Percentiles rank a stretch among this genome's conserved stretches.
Conservation (phyloP, 1,140 invertebrate genomes). For the Eulimnadia texana region DNA sequence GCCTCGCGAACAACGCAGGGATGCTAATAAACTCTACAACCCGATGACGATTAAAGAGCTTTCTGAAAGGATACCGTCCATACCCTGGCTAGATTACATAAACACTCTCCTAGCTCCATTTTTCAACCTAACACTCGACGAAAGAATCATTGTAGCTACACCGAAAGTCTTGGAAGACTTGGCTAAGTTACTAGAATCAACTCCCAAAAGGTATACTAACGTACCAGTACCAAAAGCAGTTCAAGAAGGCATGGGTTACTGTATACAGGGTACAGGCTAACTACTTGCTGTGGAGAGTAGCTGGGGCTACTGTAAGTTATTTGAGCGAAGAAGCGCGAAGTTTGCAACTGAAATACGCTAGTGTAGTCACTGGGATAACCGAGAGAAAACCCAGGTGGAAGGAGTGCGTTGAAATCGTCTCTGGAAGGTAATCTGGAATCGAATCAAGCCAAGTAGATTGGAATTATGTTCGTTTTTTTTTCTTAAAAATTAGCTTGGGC, state of each 20-base stretch:
- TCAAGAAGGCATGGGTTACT: no score
- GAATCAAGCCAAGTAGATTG: no score
- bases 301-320: conserved; percentile 54
- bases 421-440: conserved; percentile 40
- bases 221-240: conserved; percentile 16
- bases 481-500: conserved; percentile 53
- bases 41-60: conserved; percentile 67
- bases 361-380: conserved; percentile 54
- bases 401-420: conserved; percentile 57
- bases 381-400: conserved; percentile 69
- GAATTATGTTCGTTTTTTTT: no score
- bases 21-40: conserved; percentile 80
- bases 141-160: conserved; percentile 63
- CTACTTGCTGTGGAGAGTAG: conserved; percentile 67
- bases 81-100: conserved; percentile 68
- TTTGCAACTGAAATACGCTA: conserved; percentile 53
- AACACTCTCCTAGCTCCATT: conserved; percentile 50
- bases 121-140: conserved; percentile 41
- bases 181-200: conserved; percentile 37
- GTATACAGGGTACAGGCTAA: conserved; percentile 49
- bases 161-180: conserved; percentile 57
- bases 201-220: conserved; percentile 38
- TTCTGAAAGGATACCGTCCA: conserved; percentile 50
- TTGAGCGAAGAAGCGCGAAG: conserved; percentile 54
- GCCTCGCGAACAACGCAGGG: conserved; percentile 75